phyloP scores from a whole-genome alignment of 2,797 vertebrate species.

The Bucorvus abyssinicus region DNA sequence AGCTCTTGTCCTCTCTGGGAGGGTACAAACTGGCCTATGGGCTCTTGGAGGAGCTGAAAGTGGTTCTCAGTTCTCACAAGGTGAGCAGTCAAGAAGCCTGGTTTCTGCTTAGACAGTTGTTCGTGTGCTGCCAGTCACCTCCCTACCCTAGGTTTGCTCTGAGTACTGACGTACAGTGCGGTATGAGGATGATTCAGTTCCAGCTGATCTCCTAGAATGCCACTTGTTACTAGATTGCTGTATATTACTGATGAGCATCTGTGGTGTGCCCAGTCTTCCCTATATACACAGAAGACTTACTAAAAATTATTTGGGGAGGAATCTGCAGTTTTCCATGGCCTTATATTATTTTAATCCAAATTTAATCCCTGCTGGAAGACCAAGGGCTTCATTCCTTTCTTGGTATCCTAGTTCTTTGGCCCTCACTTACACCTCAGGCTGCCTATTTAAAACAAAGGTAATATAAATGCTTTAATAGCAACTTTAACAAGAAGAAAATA shows the following conservation, averaged over 20 bases:
- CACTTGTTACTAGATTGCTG: neutral
- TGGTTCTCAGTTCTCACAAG: slow-evolving; percentile 89
- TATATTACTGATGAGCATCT: neutral
- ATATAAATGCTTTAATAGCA: neutral
- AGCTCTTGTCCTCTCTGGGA: slow-evolving; percentile 88
- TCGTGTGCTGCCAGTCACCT: neutral
- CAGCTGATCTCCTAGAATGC: neutral
- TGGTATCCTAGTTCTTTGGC: neutral
- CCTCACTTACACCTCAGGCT: neutral
- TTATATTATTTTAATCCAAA: neutral
- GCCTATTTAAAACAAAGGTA: neutral
- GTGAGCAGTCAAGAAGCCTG: slow-evolving; percentile 65
- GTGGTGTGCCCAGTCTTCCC: neutral
- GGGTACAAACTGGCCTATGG: slow-evolving; percentile 86
- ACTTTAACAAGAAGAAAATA: neutral
- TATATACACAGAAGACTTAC: neutral
- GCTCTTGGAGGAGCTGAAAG: slow-evolving; percentile 87
- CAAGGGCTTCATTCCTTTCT: neutral
- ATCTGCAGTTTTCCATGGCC: neutral
- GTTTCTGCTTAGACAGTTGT: neutral
- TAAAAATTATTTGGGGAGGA: neutral
- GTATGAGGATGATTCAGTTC: neutral
- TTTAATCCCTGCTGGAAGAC: neutral
- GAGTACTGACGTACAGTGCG: neutral
- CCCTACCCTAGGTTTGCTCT: neutral